These are phyloP conservation scores for Caenorhabditis remanei DNA, from an alignment of 1,140 invertebrate genomes.

Conservation along the genomic window DNA sequence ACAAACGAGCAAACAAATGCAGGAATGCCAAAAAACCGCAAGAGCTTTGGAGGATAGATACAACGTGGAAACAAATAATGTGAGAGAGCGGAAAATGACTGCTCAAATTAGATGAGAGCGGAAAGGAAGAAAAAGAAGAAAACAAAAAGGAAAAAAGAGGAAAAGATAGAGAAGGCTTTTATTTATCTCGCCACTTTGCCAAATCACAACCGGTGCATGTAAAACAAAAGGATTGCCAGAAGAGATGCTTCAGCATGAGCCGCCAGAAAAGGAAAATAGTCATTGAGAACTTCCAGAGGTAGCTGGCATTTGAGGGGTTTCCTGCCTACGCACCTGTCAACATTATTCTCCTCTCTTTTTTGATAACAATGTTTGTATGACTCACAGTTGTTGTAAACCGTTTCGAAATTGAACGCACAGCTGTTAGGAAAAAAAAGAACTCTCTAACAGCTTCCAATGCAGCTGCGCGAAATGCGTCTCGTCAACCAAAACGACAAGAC, in stretches of 20 bases:
- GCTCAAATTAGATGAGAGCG: conserved; percentile 2
- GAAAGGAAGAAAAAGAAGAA: not conserved
- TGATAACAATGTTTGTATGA: conserved; percentile 47
- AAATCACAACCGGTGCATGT: conserved; percentile 5
- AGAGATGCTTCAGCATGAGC: not conserved
- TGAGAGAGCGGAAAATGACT: conserved; percentile 23
- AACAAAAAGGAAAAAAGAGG: conserved; percentile 1
- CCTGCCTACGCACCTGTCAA: conserved; percentile 15
- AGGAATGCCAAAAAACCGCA: conserved; percentile 15
- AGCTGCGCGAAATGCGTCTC: not conserved
- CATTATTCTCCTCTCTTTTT: not conserved
- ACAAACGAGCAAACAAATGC: conserved; percentile 51
- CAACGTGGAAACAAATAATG: conserved; percentile 49
- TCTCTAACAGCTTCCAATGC: not conserved
- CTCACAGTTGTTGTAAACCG: not conserved
- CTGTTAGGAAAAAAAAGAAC: not conserved
- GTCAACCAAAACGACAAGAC: not conserved
- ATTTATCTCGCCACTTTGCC: conserved; percentile 21
- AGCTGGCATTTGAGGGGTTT: not conserved
- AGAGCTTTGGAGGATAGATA: conserved; percentile 48
- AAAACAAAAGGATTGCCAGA: not conserved
- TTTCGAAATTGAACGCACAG: conserved; percentile 7
- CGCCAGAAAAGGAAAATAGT: not conserved
- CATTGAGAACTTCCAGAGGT: not conserved
- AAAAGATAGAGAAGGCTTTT: not conserved